Percentiles rank a stretch among this genome's conserved stretches.
phyloP scores from a whole-genome alignment of 2,888 invertebrate species.

The Eumerus sabulonum region DNA sequence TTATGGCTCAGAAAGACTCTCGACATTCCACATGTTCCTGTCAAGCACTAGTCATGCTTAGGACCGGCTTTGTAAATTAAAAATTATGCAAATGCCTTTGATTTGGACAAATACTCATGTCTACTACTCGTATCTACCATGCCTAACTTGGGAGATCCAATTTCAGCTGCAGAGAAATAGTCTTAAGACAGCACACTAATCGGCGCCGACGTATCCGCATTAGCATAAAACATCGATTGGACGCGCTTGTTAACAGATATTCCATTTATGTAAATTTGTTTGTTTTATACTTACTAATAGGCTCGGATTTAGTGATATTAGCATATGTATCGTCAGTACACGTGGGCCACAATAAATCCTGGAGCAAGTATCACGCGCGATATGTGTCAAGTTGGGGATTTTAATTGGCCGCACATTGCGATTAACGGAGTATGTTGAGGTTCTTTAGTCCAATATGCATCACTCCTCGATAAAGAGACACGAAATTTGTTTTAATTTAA shows the following conservation, averaged over 20 bases:
- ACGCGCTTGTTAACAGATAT: conserved; percentile 42
- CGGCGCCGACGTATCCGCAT: conserved; percentile 30
- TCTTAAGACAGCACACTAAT: conserved; percentile 16
- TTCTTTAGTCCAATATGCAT: no score
- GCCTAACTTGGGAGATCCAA: no score
- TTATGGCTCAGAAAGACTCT: no score
- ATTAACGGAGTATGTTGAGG: no score
- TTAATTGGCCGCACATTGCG: no score
- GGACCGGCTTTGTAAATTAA: no score
- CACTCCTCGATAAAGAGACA: not conserved
- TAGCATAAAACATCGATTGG: conserved; percentile 43
- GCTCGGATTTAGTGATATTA: not conserved
- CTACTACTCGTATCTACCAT: no score
- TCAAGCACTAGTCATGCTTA: no score
- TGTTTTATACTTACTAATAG: not conserved
- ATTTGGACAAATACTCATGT: no score
- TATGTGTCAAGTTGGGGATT: conserved; percentile 23
- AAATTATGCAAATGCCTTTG: no score
- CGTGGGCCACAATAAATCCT: conserved; percentile 27
- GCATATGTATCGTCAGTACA: not conserved
- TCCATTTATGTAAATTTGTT: conserved; percentile 21
- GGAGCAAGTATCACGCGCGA: conserved; percentile 13
- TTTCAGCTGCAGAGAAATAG: no score
- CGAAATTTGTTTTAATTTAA: not conserved
- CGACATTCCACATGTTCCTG: no score